Base-by-base conservation (phyloP, 2,888 invertebrate species). In the Himalopsyche japonica region DNA sequence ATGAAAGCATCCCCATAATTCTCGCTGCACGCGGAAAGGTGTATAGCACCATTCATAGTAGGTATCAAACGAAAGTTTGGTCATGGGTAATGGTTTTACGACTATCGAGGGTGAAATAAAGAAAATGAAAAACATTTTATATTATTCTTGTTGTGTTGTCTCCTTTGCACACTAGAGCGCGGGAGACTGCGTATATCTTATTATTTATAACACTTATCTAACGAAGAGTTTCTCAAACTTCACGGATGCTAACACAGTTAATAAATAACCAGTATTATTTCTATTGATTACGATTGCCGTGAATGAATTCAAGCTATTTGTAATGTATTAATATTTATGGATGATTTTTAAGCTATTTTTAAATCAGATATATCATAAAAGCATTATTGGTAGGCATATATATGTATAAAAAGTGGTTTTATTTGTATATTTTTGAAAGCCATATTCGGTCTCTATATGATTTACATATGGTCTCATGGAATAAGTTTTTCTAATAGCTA, bases 31-130 rank as follows among this genome's bases (percentile, higher is more conserved):
- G 83, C 76, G 79, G 70, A 27, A 70, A 70, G 70, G 79, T 70
- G 83, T 78, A 78, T 78, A 48, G 84, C 79, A 57, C 78, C 91
- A 91, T 91, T 90, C 91, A 91, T 91, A 91, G 91, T 27, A 91
- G 90, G 85, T 83, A 81, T 84, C 90, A 92, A 92, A 92, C 92
- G 92, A 92, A 94, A 94, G 93, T 95, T 95, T 94, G 95, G 95
- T 95, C 95, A 95, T 94, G 95, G 94, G 95, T 95, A 96, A 96
- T 95, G 95, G 95, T 93, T 95, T 95, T 95, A 96, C 94, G 95
- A 95, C 94, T 94, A 94, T 93, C 95, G 93, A 91, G 95, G 95
- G 95, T 95, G 94, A 95, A 95, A 95, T 95, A 95, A 95, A 95
- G 95, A 95, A 95, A 96, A 96, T 96, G 95, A 95, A 96, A 95